A percentile compares a stretch with the other conserved stretches of the same genome.
These are phyloP conservation scores for Melierax canorus DNA, from an alignment of 2,113 vertebrate genomes.

Conservation along the genomic window DNA sequence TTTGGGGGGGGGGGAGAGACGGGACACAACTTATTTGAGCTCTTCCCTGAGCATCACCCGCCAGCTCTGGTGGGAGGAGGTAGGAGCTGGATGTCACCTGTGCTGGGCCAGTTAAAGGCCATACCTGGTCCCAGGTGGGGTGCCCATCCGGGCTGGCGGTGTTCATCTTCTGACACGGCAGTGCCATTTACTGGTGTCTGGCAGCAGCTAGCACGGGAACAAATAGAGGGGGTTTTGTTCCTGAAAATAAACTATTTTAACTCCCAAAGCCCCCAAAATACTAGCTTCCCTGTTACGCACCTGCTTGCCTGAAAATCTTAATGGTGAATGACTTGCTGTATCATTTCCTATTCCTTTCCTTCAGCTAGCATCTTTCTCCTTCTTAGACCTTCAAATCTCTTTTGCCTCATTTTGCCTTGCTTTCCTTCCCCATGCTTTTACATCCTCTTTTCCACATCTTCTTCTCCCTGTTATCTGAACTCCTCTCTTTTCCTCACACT, in stretches of 20 bases:
- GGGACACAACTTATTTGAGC: not conserved
- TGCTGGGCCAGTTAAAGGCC: not conserved
- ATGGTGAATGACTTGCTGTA: not conserved
- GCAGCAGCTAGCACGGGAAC: not conserved
- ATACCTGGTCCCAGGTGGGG: not conserved
- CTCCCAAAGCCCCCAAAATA: not conserved
- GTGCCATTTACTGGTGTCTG: not conserved
- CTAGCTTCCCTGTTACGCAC: not conserved
- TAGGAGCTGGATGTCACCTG: not conserved
- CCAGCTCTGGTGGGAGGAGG: not conserved
- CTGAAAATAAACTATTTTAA: not conserved
- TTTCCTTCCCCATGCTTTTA: not conserved
- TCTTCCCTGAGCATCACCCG: not conserved
- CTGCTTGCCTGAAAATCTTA: not conserved
- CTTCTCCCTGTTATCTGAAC: not conserved
- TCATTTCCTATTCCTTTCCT: not conserved
- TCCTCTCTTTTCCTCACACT: not conserved
- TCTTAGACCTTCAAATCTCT: not conserved
- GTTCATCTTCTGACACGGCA: fast-evolving
- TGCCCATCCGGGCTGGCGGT: not conserved
- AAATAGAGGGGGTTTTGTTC: not conserved
- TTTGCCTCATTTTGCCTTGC: not conserved
- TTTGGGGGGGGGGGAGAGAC: no score
- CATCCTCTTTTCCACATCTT: not conserved
- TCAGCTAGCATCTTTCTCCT: not conserved